phyloP scores from a whole-genome alignment of 2,888 invertebrate genomes.

The Idaea biselata region DNA sequence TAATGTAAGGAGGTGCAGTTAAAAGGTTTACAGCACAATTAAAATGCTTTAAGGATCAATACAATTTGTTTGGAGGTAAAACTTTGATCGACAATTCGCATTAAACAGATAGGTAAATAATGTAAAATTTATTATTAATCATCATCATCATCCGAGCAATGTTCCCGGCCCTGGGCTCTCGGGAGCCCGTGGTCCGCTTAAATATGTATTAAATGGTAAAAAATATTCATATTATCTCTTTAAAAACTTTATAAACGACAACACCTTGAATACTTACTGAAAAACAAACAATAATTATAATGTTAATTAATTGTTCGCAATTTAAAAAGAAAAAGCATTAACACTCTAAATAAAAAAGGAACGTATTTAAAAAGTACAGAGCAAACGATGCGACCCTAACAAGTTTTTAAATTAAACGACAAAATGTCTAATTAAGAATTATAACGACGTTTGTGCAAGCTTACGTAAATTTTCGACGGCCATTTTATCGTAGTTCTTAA shows the following conservation, averaged over 20 bases:
- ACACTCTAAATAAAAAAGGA: conserved; percentile 4
- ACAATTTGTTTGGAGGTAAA: too few species aligned
- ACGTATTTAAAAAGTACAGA: conserved; percentile 23
- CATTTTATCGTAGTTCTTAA: neutral
- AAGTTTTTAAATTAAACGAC: conserved; percentile 19
- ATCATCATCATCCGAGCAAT: too few species aligned
- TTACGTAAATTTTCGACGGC: neutral
- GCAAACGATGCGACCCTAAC: conserved; percentile 22
- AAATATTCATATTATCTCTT: conserved; percentile 7
- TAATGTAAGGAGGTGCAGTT: too few species aligned
- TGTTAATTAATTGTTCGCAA: neutral
- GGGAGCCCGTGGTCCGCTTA: too few species aligned
- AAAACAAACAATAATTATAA: neutral
- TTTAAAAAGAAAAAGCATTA: neutral
- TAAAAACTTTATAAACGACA: neutral
- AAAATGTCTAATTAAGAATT: conserved; percentile 1
- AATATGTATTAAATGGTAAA: too few species aligned
- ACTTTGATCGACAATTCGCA: too few species aligned
- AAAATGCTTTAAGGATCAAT: too few species aligned
- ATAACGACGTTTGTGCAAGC: neutral
- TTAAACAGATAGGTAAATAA: too few species aligned
- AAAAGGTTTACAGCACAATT: too few species aligned
- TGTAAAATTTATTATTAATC: too few species aligned
- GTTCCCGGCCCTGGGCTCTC: too few species aligned
- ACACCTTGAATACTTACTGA: neutral